Percentiles rank a stretch among this genome's conserved stretches.
Evolutionary conservation across 2,113 vertebrate species (phyloP).

Genomic region (Tetrao urogallus): DNA sequence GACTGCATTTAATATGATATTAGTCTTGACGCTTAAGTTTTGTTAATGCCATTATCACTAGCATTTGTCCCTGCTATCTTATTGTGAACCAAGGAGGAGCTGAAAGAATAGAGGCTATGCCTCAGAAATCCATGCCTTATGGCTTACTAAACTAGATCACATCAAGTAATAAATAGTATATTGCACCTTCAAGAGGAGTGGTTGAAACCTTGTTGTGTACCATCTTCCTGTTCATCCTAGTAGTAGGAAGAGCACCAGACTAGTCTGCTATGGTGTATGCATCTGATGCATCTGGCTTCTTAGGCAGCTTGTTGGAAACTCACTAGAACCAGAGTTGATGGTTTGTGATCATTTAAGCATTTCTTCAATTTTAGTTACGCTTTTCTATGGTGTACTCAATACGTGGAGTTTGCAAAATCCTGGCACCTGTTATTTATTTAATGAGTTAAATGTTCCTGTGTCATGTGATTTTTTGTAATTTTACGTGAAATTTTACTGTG

Average conservation of each 20-base stretch:
- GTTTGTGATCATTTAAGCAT: background rate
- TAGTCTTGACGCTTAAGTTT: accelerated
- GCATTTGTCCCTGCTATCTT: background rate
- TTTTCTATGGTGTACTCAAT: background rate
- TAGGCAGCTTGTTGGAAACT: background rate
- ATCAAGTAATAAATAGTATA: background rate
- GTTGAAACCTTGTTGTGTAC: background rate
- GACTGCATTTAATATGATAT: background rate
- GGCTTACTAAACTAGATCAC: background rate
- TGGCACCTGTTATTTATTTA: background rate
- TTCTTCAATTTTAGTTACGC: background rate
- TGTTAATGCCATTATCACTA: background rate
- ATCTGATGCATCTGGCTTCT: background rate
- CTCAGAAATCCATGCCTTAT: background rate
- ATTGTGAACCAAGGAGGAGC: background rate
- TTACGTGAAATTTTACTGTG: background rate
- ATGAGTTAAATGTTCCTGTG: background rate
- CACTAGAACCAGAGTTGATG: background rate
- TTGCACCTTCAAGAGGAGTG: background rate
- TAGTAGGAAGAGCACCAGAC: background rate
- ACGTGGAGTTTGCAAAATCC: background rate
- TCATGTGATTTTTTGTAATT: background rate
- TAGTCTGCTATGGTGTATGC: background rate
- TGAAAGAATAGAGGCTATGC: background rate
- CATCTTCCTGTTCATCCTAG: background rate